Evolutionary conservation across 1,140 invertebrate genomes (phyloP).

Genomic region (Hyphantria cunea): DNA sequence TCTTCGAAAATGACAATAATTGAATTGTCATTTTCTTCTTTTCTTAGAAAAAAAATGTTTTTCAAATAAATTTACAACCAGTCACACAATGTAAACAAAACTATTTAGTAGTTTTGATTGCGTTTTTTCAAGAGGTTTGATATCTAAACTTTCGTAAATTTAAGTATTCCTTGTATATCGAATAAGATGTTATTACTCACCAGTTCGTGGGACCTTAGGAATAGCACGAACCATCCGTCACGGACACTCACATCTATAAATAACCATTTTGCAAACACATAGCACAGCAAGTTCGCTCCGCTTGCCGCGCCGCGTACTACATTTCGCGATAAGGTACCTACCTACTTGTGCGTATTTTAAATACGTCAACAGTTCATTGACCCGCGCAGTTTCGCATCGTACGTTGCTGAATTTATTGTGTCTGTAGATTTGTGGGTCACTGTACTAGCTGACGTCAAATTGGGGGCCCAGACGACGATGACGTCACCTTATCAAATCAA

Average conservation of each 20-base stretch:
- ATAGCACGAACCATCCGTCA: conserved; percentile 73
- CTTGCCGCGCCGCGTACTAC: conserved; percentile 63
- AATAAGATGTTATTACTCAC: too few species aligned
- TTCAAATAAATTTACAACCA: conserved; percentile 3
- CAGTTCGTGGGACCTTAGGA: conserved; percentile 64
- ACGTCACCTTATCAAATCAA: conserved; percentile 70
- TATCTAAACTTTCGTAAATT: conserved; percentile 11
- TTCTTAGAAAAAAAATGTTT: conserved; percentile 4
- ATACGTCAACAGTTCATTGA: conserved; percentile 79
- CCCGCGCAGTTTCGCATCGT: conserved; percentile 70
- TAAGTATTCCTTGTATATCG: not conserved
- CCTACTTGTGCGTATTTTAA: conserved; percentile 76
- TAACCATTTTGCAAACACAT: conserved; percentile 76
- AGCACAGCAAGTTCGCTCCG: conserved; percentile 59
- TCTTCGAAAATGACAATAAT: conserved; percentile 43
- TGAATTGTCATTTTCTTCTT: conserved; percentile 13
- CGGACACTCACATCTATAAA: conserved; percentile 72
- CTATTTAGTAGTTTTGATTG: conserved; percentile 16
- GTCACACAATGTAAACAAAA: conserved; percentile 12
- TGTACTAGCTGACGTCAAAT: conserved; percentile 71
- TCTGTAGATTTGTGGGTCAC: conserved; percentile 80
- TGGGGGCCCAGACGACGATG: conserved; percentile 67
- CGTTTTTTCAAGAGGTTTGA: conserved; percentile 10
- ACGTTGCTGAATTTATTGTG: conserved; percentile 78
- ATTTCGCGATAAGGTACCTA: conserved; percentile 78